These are phyloP conservation scores for Tiliqua scincoides DNA, from an alignment of 2,113 vertebrate genomes.

Conservation along the genomic window DNA sequence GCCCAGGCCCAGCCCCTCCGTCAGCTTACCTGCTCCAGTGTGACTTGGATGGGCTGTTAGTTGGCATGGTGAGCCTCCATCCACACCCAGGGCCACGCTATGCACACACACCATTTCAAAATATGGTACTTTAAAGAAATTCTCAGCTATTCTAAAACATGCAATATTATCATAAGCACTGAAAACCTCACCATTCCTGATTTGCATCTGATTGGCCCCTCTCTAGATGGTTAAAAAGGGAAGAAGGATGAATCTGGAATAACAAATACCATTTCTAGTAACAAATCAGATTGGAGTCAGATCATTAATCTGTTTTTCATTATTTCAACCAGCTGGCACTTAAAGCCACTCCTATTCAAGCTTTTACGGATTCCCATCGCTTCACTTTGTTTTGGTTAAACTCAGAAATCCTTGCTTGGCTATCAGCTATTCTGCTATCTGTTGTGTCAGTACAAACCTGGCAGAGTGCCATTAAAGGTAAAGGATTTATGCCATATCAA, in stretches of 20 bases:
- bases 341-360: constrained; percentile 67
- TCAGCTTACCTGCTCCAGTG: too few relatives aligned
- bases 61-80: too few relatives aligned
- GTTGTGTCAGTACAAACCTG: constrained; percentile 63
- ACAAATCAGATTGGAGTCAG: constrained; percentile 54
- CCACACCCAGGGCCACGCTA: too few relatives aligned
- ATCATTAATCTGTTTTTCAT: constrained; percentile 67
- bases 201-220: constrained; percentile 29
- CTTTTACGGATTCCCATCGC: constrained; percentile 66
- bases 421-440: constrained; percentile 65
- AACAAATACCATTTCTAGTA: constrained; percentile 45
- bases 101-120: too few relatives aligned
- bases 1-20: too few relatives aligned
- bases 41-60: too few relatives aligned
- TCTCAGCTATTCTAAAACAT: neutral
- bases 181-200: neutral
- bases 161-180: neutral
- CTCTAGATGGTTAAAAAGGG: constrained; percentile 40
- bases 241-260: constrained; percentile 4
- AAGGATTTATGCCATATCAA: constrained; percentile 63
- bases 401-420: constrained; percentile 64
- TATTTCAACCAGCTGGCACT: constrained; percentile 71
- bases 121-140: neutral
- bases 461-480: constrained; percentile 56
- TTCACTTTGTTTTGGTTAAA: constrained; percentile 73